Percentiles rank a stretch among this genome's conserved stretches.
These are phyloP conservation scores for Eidolon helvum DNA, from an alignment of 2,113 vertebrate species.

Conservation along the genomic window DNA sequence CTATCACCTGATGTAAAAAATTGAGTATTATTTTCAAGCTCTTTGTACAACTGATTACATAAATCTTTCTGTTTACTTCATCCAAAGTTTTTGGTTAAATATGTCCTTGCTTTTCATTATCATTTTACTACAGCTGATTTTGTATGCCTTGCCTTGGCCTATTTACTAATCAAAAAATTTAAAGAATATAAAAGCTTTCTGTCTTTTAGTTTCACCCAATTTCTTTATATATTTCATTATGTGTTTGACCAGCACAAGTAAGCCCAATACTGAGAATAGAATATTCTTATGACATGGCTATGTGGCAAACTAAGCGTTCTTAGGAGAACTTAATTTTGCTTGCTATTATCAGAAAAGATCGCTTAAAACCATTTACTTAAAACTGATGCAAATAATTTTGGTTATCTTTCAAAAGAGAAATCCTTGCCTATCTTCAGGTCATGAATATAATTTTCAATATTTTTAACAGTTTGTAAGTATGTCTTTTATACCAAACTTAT, in stretches of 20 bases:
- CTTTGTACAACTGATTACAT: background rate
- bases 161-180: background rate
- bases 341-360: background rate
- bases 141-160: background rate
- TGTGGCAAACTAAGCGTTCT: background rate
- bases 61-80: background rate
- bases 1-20: background rate
- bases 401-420: background rate
- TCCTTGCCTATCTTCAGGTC: background rate
- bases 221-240: background rate
- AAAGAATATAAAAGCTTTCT: background rate
- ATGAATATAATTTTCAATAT: background rate
- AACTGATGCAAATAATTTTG: background rate
- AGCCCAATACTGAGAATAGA: background rate
- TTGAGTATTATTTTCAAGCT: background rate
- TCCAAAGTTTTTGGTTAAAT: background rate
- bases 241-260: background rate
- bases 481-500: background rate
- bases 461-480: background rate
- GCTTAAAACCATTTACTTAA: conserved; percentile 20
- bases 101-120: background rate
- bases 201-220: background rate
- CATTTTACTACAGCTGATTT: background rate
- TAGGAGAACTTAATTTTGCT: background rate
- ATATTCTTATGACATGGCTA: background rate